Base-by-base conservation (phyloP, 53 echinoderm and acorn worm species). In the Glandiceps talaboti region DNA sequence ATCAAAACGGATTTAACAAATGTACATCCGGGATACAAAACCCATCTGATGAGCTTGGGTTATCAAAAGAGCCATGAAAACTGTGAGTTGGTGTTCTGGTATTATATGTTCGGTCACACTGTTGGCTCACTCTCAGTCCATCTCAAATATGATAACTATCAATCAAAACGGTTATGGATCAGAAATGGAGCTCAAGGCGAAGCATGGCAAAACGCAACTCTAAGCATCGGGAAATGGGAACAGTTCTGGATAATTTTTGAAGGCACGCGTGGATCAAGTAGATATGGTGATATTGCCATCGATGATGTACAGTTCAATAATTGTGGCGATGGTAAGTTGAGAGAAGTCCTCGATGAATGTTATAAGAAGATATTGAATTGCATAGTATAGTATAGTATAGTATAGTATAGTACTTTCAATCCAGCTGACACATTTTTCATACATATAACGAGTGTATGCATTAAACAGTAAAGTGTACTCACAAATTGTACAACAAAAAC, bases 211-310 rank as follows among this genome's bases (percentile, higher is more conserved):
- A 89, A 84, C 33, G 89, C 82, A 29, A 30, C 87, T n/a, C 14
- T 76, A 0, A 64, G 85, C 30, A 82, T 80, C 26, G 82, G 82
- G 26, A 77, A 85, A 45, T 84, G 80, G 1, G 80, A 74, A 1
- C 85, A 89, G 79, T 92, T 89, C 83, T 87, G 86, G 85, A 87
- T 85, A 81, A 81, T 94, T 1, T 85, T 91, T 80, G 94, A 94
- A 82, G 94, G 83, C 1, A 75, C 87, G 64, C 74, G 82, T 28
- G 94, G 91, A 6, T 28, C 77, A 1, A 89, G 89, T 76, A 81
- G 87, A 73, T 85, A 79, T 0, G 87, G 84, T 14, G 89, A 89
- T 32, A 86, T 94, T 30, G 90, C 89, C 29, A 85, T 94, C 27
- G 94, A 94, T 80, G 94, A 94, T 74, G 80, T 94, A 30, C 81